Percentiles rank a stretch among this genome's conserved stretches.
These are phyloP conservation scores for Sterrhoptilus dennistouni DNA, from an alignment of 2,113 vertebrate species.

Conservation along the genomic window DNA sequence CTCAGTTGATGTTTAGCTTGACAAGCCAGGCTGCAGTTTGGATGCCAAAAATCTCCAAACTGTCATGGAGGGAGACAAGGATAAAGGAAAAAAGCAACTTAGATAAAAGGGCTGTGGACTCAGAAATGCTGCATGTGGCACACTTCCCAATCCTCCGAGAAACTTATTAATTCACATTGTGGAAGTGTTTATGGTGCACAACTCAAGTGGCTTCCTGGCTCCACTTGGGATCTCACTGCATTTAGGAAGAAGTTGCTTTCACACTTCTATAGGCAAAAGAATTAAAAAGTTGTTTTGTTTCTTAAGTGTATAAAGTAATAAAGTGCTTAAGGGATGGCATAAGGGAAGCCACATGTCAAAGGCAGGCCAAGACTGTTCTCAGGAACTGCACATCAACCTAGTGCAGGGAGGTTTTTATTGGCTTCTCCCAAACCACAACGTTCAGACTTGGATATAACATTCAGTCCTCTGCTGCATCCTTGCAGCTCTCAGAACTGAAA, in stretches of 20 bases:
- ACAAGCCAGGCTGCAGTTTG: conserved; percentile 48
- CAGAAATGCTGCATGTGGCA: conserved; percentile 47
- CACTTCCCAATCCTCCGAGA: conserved; percentile 48
- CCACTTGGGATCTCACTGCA: neutral
- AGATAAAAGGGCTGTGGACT: conserved; percentile 53
- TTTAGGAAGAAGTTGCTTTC: neutral
- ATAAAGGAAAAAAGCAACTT: conserved; percentile 41
- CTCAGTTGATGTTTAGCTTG: conserved; percentile 41
- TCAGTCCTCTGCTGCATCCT: neutral
- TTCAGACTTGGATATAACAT: neutral
- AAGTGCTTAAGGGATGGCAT: neutral
- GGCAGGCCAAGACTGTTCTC: neutral
- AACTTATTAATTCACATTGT: neutral
- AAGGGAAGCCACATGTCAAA: neutral
- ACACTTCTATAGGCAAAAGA: neutral
- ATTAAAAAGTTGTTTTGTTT: neutral
- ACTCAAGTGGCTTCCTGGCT: conserved; percentile 33
- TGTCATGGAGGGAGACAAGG: conserved; percentile 55
- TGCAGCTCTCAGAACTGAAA: neutral
- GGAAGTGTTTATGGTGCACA: conserved; percentile 37
- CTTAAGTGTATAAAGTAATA: neutral
- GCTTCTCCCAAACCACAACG: neutral
- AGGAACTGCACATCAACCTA: neutral
- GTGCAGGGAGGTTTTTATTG: neutral
- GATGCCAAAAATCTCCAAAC: conserved; percentile 59